These are phyloP conservation scores for Lamprotornis superbus DNA, from an alignment of 2,113 vertebrate genomes.

Conservation along the genomic window DNA sequence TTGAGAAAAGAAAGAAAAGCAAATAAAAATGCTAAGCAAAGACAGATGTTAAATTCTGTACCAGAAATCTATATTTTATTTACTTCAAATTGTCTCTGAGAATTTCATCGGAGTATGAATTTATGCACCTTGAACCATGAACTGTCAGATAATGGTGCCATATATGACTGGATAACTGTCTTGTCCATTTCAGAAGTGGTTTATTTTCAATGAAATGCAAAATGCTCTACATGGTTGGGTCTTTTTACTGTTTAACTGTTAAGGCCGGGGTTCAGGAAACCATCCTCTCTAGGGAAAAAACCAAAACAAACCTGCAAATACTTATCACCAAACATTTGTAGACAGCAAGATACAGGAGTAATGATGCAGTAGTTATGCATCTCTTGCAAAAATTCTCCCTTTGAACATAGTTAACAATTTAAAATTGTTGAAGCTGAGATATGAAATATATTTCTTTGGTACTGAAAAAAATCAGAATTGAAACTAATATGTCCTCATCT, in stretches of 20 bases:
- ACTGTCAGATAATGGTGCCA: neutral
- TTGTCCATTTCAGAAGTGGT: neutral
- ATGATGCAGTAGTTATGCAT: neutral
- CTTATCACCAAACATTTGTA: neutral
- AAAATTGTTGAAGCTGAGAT: neutral
- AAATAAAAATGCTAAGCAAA: conserved; percentile 38
- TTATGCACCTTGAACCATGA: neutral
- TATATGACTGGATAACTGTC: neutral
- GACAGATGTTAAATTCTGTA: neutral
- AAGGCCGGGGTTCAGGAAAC: neutral
- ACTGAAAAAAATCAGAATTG: neutral
- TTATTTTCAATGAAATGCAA: neutral
- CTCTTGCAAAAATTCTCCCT: neutral
- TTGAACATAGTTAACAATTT: neutral
- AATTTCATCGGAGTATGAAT: neutral
- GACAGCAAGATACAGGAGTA: neutral
- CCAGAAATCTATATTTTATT: neutral
- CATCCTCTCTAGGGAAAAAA: neutral
- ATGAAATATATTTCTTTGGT: neutral
- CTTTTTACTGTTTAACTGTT: neutral
- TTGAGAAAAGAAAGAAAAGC: neutral
- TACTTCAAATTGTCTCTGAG: neutral
- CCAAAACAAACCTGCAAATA: neutral
- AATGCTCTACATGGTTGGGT: neutral
- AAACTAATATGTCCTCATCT: neutral